Evolutionary conservation across 2,113 vertebrate genomes (phyloP).

Genomic region (Camelus bactrianus): DNA sequence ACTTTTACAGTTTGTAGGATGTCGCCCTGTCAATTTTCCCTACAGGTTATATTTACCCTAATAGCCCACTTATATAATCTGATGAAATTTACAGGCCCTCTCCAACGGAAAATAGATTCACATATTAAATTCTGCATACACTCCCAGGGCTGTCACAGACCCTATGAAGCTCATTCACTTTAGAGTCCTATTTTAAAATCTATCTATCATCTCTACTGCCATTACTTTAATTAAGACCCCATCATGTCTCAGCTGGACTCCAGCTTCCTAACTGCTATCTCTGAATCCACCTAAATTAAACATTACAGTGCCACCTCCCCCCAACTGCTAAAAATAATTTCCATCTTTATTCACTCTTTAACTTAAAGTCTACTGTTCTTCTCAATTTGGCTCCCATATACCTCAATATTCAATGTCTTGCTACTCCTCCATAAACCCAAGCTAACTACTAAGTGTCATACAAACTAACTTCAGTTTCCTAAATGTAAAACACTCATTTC

Average conservation of each 20-base stretch:
- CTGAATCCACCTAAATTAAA: constrained; percentile 36
- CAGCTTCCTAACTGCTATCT: background rate
- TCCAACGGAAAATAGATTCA: constrained; percentile 42
- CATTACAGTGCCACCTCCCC: background rate
- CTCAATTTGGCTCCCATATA: background rate
- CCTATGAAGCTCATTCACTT: background rate
- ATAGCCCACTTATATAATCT: background rate
- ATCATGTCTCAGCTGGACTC: background rate
- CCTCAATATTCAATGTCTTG: background rate
- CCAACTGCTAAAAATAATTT: background rate
- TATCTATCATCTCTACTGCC: background rate
- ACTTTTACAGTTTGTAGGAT: constrained; percentile 21
- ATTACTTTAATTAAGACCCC: constrained; percentile 1
- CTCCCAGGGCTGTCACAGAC: background rate
- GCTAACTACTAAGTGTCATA: background rate
- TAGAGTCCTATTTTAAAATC: constrained; percentile 26
- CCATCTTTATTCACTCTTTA: background rate
- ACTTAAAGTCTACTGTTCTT: background rate
- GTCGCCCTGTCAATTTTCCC: background rate
- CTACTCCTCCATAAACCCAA: background rate
- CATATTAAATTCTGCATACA: background rate
- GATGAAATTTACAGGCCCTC: background rate
- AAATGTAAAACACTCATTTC: background rate
- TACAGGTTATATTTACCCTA: background rate
- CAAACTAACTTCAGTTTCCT: background rate